Evolutionary conservation across 2,797 vertebrate species (phyloP).

Genomic region (Moxostoma hubbsi): DNA sequence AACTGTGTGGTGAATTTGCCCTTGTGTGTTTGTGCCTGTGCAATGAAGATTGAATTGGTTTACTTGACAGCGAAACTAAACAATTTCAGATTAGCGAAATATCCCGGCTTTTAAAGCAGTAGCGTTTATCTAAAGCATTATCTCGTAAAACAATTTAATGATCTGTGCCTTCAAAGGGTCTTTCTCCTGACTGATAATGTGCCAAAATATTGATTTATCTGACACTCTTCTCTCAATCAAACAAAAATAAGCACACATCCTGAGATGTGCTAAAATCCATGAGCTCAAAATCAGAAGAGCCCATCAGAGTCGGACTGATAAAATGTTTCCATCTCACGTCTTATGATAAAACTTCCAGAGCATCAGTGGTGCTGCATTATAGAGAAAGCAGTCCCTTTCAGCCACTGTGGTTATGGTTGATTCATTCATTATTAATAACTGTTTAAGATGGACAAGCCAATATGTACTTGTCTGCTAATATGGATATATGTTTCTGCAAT

Average conservation of each 20-base stretch:
- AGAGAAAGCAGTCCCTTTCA: not conserved
- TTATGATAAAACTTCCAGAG: conserved; percentile 15
- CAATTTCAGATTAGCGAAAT: conserved; percentile 19
- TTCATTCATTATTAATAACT: conserved; percentile 20
- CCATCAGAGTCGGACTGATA: not conserved
- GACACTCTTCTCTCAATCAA: conserved; percentile 14
- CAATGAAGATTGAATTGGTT: not conserved
- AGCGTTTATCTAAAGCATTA: not conserved
- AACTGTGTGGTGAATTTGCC: too few species aligned
- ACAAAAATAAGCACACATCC: conserved; percentile 27
- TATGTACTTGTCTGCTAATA: conserved; percentile 3
- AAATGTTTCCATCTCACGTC: not conserved
- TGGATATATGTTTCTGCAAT: too few species aligned
- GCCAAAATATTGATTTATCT: conserved; percentile 41
- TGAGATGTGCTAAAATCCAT: conserved; percentile 4
- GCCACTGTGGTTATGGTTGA: conserved; percentile 3
- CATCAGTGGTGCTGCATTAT: conserved; percentile 28
- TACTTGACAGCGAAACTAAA: not conserved
- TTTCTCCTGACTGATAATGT: conserved; percentile 18
- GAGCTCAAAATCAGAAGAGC: not conserved
- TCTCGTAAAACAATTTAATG: conserved; percentile 18
- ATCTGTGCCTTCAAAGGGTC: not conserved
- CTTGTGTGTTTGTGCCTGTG: not conserved
- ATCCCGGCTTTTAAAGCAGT: not conserved
- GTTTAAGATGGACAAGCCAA: conserved; percentile 9